Evolutionary conservation across 1,140 invertebrate genomes (phyloP), one percentile per base, ranked within the genome.

Genomic region (Drosophila burlai): DNA sequence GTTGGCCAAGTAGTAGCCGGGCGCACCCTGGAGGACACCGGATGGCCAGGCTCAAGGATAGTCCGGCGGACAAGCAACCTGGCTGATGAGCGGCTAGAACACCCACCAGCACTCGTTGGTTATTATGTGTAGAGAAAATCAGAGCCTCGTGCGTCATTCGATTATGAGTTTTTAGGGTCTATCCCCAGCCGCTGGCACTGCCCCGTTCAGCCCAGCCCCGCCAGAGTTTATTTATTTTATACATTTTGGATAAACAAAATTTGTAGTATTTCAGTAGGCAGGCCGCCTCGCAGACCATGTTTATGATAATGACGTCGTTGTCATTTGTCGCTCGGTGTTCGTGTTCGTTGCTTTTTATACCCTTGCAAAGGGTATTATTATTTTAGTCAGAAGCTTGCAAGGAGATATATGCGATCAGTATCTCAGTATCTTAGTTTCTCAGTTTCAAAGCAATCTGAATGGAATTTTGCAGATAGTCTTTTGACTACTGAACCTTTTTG

Each of bases 61-160:
- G 36, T 45, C 67, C 49, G 59, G 59, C 67, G 65, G 59, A 78
- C 83, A 79, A 79, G 65, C 64, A 68, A 64, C 43, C 63, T 36
- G 72, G 31, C 58, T 69, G 59, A 79, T 76, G 74, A 76, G 52
- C 55, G 47, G 66, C 64, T 61, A 21, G n/a, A 62, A 75, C 64
- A 54, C 40, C 34, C 75, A 59, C 67, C 47, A 49, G 5, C 36
- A 54, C 29, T 24, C 21, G 59, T 34, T 18, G 40, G 24, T 49
- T 55, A 60, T 45, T 54, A 36, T 46, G 61, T 57, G 55, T 54
- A 77, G 52, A 74, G 80, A 74, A 71, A 83, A 80, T 80, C 76
- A 83, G 65, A 78, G 60, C 40, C 65, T 79, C 84, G 84, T 87
- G 84, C 84, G 84, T 87, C 84, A 87, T 87, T 84, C 77, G 84